phyloP scores from a whole-genome alignment of 23 tunicate genomes.

The Oikopleura vanhoeffeni region DNA sequence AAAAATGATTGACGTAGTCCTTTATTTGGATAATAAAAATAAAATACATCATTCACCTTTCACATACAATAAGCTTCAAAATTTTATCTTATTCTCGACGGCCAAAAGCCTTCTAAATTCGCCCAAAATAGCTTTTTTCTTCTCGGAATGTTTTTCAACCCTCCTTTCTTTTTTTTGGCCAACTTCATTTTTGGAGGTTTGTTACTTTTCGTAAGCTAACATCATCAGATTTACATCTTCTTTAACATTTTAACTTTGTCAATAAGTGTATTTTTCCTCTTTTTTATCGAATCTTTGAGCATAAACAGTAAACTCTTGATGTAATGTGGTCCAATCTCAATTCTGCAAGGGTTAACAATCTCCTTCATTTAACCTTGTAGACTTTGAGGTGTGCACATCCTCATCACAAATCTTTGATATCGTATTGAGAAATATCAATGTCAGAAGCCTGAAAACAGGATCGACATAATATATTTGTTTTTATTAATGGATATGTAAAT shows the following conservation, averaged over 20 bases:
- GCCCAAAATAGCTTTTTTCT: constrained; percentile 49
- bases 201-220: constrained; percentile 30
- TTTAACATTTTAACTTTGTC: constrained; percentile 41
- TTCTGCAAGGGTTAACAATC: constrained; percentile 73
- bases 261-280: constrained; percentile 46
- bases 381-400: constrained; percentile 50
- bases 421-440: too few species aligned
- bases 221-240: constrained; percentile 36
- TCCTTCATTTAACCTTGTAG: constrained; percentile 39
- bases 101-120: constrained; percentile 41
- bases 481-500: too few species aligned
- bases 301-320: constrained; percentile 73
- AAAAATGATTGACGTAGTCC: too few species aligned
- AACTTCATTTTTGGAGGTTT: constrained; percentile 30
- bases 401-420: constrained; percentile 35
- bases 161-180: constrained; percentile 44
- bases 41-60: constrained; percentile 7
- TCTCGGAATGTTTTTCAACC: constrained; percentile 52
- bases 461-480: too few species aligned
- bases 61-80: constrained; percentile 57
- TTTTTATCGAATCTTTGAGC: constrained; percentile 76
- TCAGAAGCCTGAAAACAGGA: too few species aligned
- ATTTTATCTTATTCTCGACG: constrained; percentile 81
- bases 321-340: constrained; percentile 68
- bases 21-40: too few species aligned